Percentiles rank a stretch among this genome's conserved stretches.
Evolutionary conservation across 2,888 invertebrate species (phyloP).

Genomic region (Myopa tessellatipennis): DNA sequence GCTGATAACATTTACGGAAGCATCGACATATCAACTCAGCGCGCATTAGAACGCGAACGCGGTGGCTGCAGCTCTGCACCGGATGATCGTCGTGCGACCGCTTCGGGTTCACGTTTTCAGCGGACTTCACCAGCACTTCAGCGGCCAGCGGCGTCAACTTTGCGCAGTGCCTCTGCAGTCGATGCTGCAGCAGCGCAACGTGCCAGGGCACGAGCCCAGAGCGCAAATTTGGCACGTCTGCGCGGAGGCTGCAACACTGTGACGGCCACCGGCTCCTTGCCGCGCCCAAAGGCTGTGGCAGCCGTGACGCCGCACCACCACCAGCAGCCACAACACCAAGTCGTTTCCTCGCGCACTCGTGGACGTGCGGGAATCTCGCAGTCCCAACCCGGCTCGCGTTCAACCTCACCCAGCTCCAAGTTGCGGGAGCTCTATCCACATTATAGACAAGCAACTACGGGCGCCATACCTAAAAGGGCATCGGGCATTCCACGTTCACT

Average conservation of each 20-base stretch:
- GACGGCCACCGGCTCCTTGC: slow-evolving; percentile 56
- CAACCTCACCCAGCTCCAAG: slow-evolving; percentile 92
- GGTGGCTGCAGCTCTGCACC: slow-evolving; percentile 58
- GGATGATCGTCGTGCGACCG: slow-evolving; percentile 55
- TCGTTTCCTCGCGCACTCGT: slow-evolving; percentile 66
- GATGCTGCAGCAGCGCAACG: slow-evolving; percentile 92
- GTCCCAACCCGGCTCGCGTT: slow-evolving; percentile 94
- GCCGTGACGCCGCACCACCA: slow-evolving; percentile 67
- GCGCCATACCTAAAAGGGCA: slow-evolving; percentile 74
- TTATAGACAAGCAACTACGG: slow-evolving; percentile 62
- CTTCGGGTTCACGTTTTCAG: slow-evolving; percentile 54
- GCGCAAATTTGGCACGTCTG: slow-evolving; percentile 82
- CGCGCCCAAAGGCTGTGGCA: slow-evolving; percentile 68
- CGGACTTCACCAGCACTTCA: slow-evolving; percentile 58
- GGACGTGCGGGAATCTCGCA: slow-evolving; percentile 86
- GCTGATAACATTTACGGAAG: slow-evolving; percentile 86
- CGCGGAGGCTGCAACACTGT: slow-evolving; percentile 65
- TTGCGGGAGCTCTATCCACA: slow-evolving; percentile 73
- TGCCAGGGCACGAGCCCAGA: slow-evolving; percentile 85
- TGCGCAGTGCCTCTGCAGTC: slow-evolving; percentile 92
- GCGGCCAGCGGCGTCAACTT: slow-evolving; percentile 66
- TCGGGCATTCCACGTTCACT: slow-evolving; percentile 80
- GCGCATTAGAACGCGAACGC: slow-evolving; percentile 72
- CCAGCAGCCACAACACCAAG: slow-evolving; percentile 69
- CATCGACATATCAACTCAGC: slow-evolving; percentile 80